Base-by-base conservation (phyloP, 2,888 invertebrate genomes). In the Oasisia sp. region DNA sequence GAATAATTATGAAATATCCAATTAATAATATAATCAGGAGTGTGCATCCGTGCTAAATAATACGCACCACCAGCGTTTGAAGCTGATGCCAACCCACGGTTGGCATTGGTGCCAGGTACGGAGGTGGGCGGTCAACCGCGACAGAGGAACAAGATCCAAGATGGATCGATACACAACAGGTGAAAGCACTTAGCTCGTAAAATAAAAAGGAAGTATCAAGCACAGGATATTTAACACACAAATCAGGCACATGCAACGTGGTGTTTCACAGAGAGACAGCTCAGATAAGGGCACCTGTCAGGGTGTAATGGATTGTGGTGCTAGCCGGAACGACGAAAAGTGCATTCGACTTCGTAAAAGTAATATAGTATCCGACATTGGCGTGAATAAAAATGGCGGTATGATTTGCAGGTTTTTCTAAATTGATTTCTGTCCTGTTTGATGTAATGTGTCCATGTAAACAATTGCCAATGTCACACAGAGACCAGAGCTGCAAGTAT, bases 11-110 rank as follows among this genome's bases (percentile, higher is more conserved):
- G 74, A 74, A 74, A 19, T 27, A 74, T 27, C 74, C n/a, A 74
- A 74, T n/a, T 74, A n/a, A 74, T 19, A 74, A 74, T n/a, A 50
- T 74, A n/a, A 74, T 74, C 74, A 74, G 74, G 74, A 74, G 74
- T 74, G 74, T 27, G 74, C 74, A 19, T 27, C 27, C 74, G 27
- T n/a, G 7, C 74, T 74, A 74, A 74, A 74, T 74, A 74, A 74
- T 74, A 74, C 27, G 74, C 3, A 74, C n/a, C 27, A 74, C 74
- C 74, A 19, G 19, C 27, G 19, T 74, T 74, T 74, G 19, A 19
- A 74, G 74, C 74, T 27, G 27, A 74, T 74, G 38, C 38, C 27
- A 74, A n/a, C n/a, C n/a, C 74, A 27, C 27, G 74, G 74, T 74
- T 74, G 74, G 74, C 19, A 74, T 74, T 27, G 1, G 74, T 74